Percentiles rank a stretch among this genome's conserved stretches.
These are phyloP conservation scores for Neodon shergylaensis DNA, from an alignment of 2,113 vertebrate genomes.

Conservation along the genomic window DNA sequence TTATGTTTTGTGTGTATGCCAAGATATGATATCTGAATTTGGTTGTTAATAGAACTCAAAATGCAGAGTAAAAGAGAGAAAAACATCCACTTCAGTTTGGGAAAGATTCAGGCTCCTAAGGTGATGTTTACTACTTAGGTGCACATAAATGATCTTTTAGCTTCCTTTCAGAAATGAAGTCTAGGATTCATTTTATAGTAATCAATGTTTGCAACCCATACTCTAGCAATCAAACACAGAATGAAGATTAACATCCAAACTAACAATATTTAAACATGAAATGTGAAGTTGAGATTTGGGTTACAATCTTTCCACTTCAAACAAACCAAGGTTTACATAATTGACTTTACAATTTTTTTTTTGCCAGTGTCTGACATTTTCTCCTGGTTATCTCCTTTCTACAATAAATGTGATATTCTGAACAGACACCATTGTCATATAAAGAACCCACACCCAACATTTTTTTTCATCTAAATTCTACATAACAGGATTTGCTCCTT, in stretches of 20 bases:
- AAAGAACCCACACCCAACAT: not conserved
- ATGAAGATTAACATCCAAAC: constrained; percentile 66
- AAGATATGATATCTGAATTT: constrained; percentile 40
- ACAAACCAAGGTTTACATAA: constrained; percentile 74
- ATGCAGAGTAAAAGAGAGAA: constrained; percentile 43
- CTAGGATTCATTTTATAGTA: constrained; percentile 51
- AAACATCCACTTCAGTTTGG: constrained; percentile 44
- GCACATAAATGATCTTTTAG: constrained; percentile 39
- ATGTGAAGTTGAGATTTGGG: constrained; percentile 71
- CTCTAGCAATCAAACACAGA: constrained; percentile 56
- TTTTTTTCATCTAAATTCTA: constrained; percentile 54
- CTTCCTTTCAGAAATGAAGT: constrained; percentile 64
- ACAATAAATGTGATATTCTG: constrained; percentile 34
- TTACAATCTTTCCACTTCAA: constrained; percentile 72
- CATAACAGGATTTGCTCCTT: not conserved
- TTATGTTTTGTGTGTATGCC: constrained; percentile 54
- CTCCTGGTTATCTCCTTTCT: constrained; percentile 60
- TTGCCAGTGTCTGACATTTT: constrained; percentile 67
- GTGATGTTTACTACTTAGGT: constrained; percentile 45
- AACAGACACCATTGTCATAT: constrained; percentile 41
- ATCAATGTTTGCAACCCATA: constrained; percentile 62
- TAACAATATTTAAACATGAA: constrained; percentile 77
- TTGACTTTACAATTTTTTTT: constrained; percentile 51
- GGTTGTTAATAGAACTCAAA: constrained; percentile 13
- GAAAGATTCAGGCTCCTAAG: constrained; percentile 44